Evolutionary conservation across 2,797 vertebrate species (phyloP).

Genomic region (Pipistrellus pygmaeus): DNA sequence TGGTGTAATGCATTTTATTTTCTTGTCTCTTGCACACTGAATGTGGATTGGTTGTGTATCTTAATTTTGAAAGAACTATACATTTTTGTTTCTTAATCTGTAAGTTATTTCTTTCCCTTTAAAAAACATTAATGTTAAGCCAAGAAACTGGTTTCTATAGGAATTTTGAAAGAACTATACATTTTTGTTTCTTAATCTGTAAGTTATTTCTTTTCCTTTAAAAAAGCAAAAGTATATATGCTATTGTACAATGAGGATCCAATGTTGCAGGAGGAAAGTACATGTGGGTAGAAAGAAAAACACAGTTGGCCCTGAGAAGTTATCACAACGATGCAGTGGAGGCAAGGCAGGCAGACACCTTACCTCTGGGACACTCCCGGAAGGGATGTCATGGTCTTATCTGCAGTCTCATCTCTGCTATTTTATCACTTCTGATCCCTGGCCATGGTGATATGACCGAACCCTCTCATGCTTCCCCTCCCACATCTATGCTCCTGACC

Average conservation of each 20-base stretch:
- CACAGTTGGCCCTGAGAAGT: neutral
- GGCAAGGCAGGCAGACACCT: accelerated
- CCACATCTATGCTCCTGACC: neutral
- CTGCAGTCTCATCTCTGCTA: neutral
- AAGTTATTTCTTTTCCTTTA: too few species aligned
- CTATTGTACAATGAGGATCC: neutral
- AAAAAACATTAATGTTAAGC: neutral
- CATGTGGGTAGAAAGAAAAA: too few species aligned
- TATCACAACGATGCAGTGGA: accelerated
- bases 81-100: neutral
- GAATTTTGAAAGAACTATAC: too few species aligned
- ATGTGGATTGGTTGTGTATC: accelerated
- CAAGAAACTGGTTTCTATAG: neutral
- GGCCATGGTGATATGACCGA: too few species aligned
- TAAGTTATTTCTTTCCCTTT: too few species aligned
- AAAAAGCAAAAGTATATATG: neutral
- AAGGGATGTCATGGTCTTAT: neutral
- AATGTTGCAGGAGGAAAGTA: neutral
- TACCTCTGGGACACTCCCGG: neutral
- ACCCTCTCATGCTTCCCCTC: neutral
- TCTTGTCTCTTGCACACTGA: neutral
- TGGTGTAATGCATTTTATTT: too few species aligned
- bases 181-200: too few species aligned
- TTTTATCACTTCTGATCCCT: neutral
- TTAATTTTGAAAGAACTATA: neutral